A percentile compares a stretch with the other conserved stretches of the same genome.
Conservation (phyloP, 2,113 vertebrate genomes). For the Hippocampus barbouri region DNA sequence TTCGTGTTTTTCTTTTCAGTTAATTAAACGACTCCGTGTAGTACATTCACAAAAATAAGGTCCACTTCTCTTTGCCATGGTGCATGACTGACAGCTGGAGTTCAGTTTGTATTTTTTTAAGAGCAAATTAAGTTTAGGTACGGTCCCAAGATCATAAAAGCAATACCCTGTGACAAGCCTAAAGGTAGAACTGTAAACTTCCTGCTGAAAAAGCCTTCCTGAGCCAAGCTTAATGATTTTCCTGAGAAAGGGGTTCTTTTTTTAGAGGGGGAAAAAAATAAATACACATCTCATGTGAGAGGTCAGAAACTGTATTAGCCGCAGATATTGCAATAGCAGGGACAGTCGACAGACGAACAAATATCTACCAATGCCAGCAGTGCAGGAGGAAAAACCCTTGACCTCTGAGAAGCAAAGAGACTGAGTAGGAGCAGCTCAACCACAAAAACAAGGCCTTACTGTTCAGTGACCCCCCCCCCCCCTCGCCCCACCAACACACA, state of each 20-base stretch:
- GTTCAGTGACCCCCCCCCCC: slow-evolving; percentile 8
- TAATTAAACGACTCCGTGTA: not conserved
- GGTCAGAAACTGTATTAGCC: not conserved
- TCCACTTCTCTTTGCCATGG: not conserved
- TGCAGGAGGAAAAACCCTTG: slow-evolving; percentile 28
- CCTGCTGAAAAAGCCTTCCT: no score
- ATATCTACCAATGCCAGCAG: slow-evolving; percentile 53
- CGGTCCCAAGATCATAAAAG: no score
- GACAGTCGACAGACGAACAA: slow-evolving; percentile 43
- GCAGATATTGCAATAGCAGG: not conserved
- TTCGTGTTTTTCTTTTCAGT: not conserved
- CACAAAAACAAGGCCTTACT: slow-evolving; percentile 55
- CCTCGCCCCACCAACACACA: not conserved
- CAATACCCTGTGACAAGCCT: no score
- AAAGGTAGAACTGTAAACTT: no score
- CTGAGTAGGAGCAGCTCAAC: slow-evolving; percentile 42
- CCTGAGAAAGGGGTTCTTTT: no score
- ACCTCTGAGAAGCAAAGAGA: slow-evolving; percentile 60
- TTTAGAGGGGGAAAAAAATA: no score
- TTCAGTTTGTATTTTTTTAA: no score
- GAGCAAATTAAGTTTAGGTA: no score
- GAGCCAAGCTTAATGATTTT: no score
- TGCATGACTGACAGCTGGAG: no score
- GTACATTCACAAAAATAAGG: not conserved
- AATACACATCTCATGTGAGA: not conserved